Evolutionary conservation across 1,140 invertebrate species (phyloP).

Genomic region (Brachionus calyciflorus): DNA sequence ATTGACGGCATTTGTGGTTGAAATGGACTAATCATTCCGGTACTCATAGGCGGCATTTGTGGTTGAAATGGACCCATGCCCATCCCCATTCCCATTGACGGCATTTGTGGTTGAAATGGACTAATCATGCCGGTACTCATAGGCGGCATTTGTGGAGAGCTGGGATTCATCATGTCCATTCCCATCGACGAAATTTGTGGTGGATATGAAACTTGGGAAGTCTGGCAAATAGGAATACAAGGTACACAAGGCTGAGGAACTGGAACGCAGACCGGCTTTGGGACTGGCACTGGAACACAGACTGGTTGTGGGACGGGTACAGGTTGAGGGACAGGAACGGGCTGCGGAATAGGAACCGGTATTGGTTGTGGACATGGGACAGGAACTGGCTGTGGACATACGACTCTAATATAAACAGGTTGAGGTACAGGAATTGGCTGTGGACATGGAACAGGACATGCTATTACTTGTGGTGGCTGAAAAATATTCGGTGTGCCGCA

Average conservation of each 20-base stretch:
- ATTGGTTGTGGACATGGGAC: constrained; percentile 2
- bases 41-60: neutral
- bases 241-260: neutral
- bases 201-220: neutral
- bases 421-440: constrained; percentile 23
- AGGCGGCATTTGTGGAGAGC: neutral
- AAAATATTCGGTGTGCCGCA: no score
- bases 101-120: neutral
- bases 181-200: neutral
- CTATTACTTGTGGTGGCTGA: neutral
- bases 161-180: no score
- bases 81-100: neutral
- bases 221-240: no score
- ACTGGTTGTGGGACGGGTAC: constrained; percentile 1
- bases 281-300: neutral
- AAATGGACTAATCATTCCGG: neutral
- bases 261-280: neutral
- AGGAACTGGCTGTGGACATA: neutral
- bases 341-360: neutral
- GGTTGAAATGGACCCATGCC: no score
- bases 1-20: neutral
- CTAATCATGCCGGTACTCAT: neutral
- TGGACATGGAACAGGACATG: neutral
- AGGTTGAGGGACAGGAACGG: neutral
- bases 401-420: no score